Evolutionary conservation across 2,797 vertebrate species (phyloP), one percentile per base, ranked within the genome.

Genomic region (Corythornis leucogaster): DNA sequence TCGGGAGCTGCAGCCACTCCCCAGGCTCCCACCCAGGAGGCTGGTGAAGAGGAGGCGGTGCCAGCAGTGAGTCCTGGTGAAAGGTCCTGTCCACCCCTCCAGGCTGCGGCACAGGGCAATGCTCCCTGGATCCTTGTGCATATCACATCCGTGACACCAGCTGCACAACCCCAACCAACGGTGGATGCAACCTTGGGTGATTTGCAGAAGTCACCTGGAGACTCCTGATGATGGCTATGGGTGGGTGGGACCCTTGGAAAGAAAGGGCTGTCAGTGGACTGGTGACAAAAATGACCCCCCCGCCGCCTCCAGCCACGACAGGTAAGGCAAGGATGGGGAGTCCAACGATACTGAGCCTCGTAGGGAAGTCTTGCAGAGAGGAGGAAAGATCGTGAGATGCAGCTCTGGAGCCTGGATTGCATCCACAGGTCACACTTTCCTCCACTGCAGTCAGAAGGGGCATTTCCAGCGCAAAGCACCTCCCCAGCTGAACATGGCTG

Each of bases 121-220:
- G 63, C n/a, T 46, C 54, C 6, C 16, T 0, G 0, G 4, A 7
- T 9, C 21, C 71, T n/a, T 4, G 0, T 4, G 13, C 1, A 0
- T 2, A 1, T 62, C 35, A 1, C 35, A 5, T 3, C 26, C 20
- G 0, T 1, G 0, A 2, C 71, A 35, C 62, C 62, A n/a, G 53
- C 12, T n/a, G 28, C 12, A 6, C 16, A 17, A 5, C 31, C 26
- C 30, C 1, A 1, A 16, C 6, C 24, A 8, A 2, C 3, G 67
- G 31, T 2, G 67, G 33, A 5, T 0, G 1, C 42, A 35, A 9
- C 21, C n/a, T 35, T 15, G n/a, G 18, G 15, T 35, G 46, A n/a
- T 31, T 20, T 48, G 62, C 38, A 55, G 48, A 40, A 20, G 50
- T 67, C 58, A 61, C 59, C 45, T 6, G 28, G 50, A 75, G 62